phyloP scores from a whole-genome alignment of 1,140 invertebrate species.

The Drosophila cardini region DNA sequence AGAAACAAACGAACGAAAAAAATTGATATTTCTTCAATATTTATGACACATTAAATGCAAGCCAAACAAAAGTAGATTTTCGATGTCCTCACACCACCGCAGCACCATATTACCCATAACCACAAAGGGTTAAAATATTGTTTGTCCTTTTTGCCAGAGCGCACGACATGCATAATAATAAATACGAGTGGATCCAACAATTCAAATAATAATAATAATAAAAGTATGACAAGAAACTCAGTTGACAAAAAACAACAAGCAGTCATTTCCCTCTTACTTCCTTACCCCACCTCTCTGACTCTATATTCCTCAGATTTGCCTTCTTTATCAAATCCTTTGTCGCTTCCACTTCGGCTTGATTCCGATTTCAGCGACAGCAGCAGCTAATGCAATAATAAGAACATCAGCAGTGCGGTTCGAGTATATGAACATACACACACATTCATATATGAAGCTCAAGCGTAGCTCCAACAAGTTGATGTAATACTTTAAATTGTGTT shows the following conservation, averaged over 20 bases:
- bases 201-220: conserved; percentile 62
- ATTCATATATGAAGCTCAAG: conserved; percentile 20
- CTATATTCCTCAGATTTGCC: no score
- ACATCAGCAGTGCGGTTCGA: conserved; percentile 24
- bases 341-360: background rate
- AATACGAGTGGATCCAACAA: conserved; percentile 52
- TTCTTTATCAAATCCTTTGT: background rate
- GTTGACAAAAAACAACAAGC: conserved; percentile 37
- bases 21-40: conserved; percentile 55
- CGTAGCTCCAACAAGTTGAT: conserved; percentile 19
- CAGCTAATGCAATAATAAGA: conserved; percentile 68
- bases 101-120: background rate
- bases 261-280: no score
- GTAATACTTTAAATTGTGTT: no score
- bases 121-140: conserved; percentile 69
- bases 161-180: conserved; percentile 77
- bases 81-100: background rate
- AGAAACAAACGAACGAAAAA: background rate
- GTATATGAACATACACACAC: conserved; percentile 39
- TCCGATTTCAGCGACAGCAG: background rate
- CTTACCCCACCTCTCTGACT: no score
- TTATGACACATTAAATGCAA: conserved; percentile 61
- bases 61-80: conserved; percentile 5
- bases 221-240: conserved; percentile 37
- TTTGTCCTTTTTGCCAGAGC: conserved; percentile 48